Base-by-base conservation (phyloP, 1,140 invertebrate species). In the Brevipalpus yothersi region DNA sequence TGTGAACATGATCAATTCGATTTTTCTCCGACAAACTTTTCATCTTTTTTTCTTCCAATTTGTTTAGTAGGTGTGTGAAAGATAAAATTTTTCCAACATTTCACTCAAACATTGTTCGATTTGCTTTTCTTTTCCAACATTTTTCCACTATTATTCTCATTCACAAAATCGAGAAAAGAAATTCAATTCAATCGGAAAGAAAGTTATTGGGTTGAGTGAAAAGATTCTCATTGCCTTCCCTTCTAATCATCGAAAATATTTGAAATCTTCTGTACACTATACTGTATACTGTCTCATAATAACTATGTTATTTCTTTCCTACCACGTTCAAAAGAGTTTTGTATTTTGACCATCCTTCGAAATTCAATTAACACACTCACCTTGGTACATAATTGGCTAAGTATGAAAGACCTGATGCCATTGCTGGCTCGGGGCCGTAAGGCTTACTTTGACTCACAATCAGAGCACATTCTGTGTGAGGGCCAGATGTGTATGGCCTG, bases 301-400 rank as follows among this genome's bases (percentile, higher is more conserved):
- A 2, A 45, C 43, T 13, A 2, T 45, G n/a, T 45, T 45, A 15
- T 2, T 45, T 15, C 12, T 15, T 4, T 45, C 2, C 2, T 45
- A 17, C 12, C 43, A 4, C 10, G 43, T 4, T 45, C 10, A 45
- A 45, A 45, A 15, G 12, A 13, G n/a, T 15, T 10, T 9, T 15
- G n/a, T 45, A 45, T 19, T 10, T 17, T 51, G 49, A 59, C 11
- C 7, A 39, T 15, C 11, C 39, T 55, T 13, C 15, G 12, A 15
- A 55, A 41, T 39, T 3, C 1, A 55, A 19, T 11, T 7, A 31
- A 15, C 12, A 13, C 23, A 55, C 31, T 57, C 64, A 67, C 56
- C 60, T 65, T 59, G 69, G 66, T 4, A 64, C 59, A 13, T 70
- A 63, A 13, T 66, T 66, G 2, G 65, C 56, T 1, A 71, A 57